phyloP scores from a whole-genome alignment of 92 coral and sea anemone genomes.

The Siderastrea radians region DNA sequence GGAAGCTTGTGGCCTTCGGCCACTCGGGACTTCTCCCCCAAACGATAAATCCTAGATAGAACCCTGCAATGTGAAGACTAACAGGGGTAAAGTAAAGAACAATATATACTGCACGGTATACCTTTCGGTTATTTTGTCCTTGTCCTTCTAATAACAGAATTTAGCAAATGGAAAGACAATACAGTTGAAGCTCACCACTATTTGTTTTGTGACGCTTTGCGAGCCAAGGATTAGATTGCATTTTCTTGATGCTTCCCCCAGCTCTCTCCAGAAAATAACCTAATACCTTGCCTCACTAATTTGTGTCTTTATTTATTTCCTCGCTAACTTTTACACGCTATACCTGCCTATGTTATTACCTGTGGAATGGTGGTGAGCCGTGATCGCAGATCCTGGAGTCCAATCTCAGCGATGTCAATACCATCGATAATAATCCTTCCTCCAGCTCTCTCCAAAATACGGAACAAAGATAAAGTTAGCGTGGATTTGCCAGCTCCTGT shows the following conservation, averaged over 20 bases:
- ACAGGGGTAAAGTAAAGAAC: no score
- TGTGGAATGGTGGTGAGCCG: conserved; percentile 94
- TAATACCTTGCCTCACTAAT: background rate
- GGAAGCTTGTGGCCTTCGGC: no score
- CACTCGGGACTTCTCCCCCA: no score
- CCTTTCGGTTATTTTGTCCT: no score
- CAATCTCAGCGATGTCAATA: conserved; percentile 84
- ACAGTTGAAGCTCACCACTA: background rate
- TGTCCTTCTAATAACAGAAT: no score
- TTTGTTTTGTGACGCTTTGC: background rate
- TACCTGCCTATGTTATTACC: conserved; percentile 51
- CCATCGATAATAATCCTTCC: conserved; percentile 91
- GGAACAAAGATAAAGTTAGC: conserved; percentile 90
- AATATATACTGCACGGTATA: no score
- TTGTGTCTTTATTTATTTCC: background rate
- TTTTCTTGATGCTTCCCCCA: background rate
- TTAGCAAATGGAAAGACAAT: no score
- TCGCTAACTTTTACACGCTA: background rate
- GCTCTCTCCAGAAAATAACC: background rate
- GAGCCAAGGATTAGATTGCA: background rate
- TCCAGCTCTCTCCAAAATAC: conserved; percentile 86
- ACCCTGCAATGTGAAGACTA: no score
- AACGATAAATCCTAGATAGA: no score
- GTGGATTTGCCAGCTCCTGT: conserved; percentile 97
- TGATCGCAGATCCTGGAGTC: conserved; percentile 93